These are phyloP conservation scores for Augiades crinisus DNA, from an alignment of 2,888 invertebrate genomes.

Conservation along the genomic window DNA sequence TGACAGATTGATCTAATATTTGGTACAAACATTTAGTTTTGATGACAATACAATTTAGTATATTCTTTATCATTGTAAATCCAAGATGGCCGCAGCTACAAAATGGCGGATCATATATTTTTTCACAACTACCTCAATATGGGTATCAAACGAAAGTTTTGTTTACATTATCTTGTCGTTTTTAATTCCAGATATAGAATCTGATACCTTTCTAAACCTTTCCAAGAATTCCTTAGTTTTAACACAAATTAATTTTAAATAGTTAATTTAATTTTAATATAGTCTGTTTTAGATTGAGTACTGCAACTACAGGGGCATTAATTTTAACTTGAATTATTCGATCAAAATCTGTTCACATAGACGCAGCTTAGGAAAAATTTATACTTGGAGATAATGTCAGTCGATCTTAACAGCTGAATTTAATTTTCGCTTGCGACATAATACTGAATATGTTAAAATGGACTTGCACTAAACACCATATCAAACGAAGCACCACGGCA, in stretches of 20 bases:
- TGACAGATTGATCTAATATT: no score
- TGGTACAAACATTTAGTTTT: no score
- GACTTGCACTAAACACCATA: no score
- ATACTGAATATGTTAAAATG: not conserved
- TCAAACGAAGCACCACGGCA: not conserved
- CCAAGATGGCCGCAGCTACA: no score
- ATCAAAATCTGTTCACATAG: not conserved
- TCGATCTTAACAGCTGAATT: not conserved
- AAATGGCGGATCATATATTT: no score
- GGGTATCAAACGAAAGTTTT: no score
- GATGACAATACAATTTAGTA: no score
- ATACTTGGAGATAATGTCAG: not conserved
- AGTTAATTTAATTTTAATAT: conserved; percentile 6
- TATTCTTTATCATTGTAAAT: no score
- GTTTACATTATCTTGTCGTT: conserved; percentile 12
- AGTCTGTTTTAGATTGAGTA: conserved; percentile 10
- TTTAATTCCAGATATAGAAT: conserved; percentile 1
- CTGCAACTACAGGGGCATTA: conserved; percentile 15
- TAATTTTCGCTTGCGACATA: conserved; percentile 3
- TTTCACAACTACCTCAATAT: no score
- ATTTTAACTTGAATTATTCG: conserved; percentile 5
- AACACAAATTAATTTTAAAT: conserved; percentile 3
- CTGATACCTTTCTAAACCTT: conserved; percentile 6
- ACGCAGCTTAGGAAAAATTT: conserved; percentile 8
- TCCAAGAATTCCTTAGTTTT: conserved; percentile 6